Base-by-base conservation (phyloP, 2,797 vertebrate genomes). In the Silurus aristotelis region DNA sequence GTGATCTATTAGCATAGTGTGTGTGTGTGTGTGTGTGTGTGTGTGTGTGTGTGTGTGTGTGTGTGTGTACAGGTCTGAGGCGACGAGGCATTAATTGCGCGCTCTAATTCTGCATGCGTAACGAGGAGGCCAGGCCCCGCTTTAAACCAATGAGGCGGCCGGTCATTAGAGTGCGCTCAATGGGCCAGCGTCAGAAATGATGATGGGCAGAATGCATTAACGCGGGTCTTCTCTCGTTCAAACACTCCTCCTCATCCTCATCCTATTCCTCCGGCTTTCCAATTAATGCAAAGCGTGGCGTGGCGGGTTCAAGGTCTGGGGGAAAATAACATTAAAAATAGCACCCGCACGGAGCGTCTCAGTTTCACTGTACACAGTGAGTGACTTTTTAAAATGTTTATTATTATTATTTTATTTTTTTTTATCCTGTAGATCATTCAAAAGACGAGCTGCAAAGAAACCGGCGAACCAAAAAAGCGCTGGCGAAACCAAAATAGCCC, bases 1-100 rank as follows among this genome's bases (percentile, higher is more conserved):
- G 90, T 90, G 90, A 87, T 90, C 88, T 84, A 91, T 93, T 90
- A 93, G 89, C 92, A 90, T 91, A 87, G 91, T 91, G 90, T 92
- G 83, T 85, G 91, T 91, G 90, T 92, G 48, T 52, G 83, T 85
- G 91, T 91, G 90, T 92, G 90, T 92, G 48, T 52, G 83, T 85
- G 91, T 91, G 90, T 92, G 90, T 92, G 83, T 85, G 91, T 91
- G 91, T 91, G 90, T 92, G 83, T 85, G 91, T 91, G 90, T 92
- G 48, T 52, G 83, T 85, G 91, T 91, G 90, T 92, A 90, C 91
- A 90, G 92, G 89, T 89, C 91, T 90, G 83, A 56, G 79, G 80
- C 76, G 86, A 67, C 58, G 86, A 85, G 87, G 89, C 89, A 84
- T 91, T 92, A 88, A 91, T 91, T 89, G 90, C 88, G 88, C 86